phyloP scores from a whole-genome alignment of 2,113 vertebrate genomes.

The Cavia porcellus region DNA sequence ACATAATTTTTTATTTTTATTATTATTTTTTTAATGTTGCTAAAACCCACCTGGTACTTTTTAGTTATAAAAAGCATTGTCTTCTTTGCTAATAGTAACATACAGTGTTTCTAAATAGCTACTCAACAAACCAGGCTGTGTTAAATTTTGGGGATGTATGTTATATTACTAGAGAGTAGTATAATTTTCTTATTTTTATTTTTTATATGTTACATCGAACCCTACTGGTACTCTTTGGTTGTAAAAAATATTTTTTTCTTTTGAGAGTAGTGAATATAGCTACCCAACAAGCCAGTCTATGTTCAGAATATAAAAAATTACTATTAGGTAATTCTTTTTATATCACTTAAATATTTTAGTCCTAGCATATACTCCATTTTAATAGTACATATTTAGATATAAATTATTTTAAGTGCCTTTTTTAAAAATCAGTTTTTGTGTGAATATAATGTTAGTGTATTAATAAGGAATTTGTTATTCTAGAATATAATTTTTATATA shows the following conservation, averaged over 20 bases:
- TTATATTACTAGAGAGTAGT: no score
- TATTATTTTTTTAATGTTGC: neutral
- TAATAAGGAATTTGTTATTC: neutral
- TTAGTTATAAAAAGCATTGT: neutral
- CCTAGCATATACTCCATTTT: neutral
- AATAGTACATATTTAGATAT: neutral
- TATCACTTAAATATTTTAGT: slow-evolving; percentile 33
- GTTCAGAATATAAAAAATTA: slow-evolving; percentile 43
- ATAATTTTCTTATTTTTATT: no score
- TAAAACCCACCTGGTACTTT: neutral
- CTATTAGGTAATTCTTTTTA: slow-evolving; percentile 9
- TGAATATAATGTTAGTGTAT: slow-evolving; percentile 23
- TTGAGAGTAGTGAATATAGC: slow-evolving; percentile 50
- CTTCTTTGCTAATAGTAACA: slow-evolving; percentile 45
- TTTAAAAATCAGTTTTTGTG: slow-evolving; percentile 15
- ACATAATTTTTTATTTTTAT: no score
- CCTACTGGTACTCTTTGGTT: neutral
- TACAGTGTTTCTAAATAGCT: slow-evolving; percentile 19
- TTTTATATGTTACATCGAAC: neutral
- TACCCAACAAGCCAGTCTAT: neutral
- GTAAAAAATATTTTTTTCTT: neutral
- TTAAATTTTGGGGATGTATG: no score
- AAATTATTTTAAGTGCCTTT: neutral
- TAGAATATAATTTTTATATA: neutral
- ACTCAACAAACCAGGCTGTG: neutral